A percentile compares a stretch with the other conserved stretches of the same genome.
Conservation (phyloP, 1,140 invertebrate genomes). For the Procambarus virginalis region DNA sequence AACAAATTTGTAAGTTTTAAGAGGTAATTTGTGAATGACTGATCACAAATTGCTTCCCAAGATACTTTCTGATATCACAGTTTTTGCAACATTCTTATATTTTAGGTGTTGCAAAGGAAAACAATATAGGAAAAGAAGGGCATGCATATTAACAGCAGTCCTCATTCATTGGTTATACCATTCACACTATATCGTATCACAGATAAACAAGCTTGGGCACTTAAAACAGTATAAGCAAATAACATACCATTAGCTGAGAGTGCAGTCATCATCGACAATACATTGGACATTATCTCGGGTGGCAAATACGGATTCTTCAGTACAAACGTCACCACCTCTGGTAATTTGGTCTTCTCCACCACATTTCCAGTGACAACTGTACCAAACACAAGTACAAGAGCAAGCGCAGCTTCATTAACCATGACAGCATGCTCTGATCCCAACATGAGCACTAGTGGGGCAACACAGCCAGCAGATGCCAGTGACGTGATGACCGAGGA, state of each 20-base stretch:
- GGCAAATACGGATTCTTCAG: constrained; percentile 46
- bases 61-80: too few relatives aligned
- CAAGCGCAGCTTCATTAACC: constrained; percentile 85
- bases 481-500: constrained; percentile 31
- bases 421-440: constrained; percentile 87
- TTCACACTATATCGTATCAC: neutral
- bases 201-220: too few relatives aligned
- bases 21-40: too few relatives aligned
- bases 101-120: too few relatives aligned
- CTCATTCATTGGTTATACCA: neutral
- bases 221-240: neutral
- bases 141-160: neutral
- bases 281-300: constrained; percentile 43
- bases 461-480: constrained; percentile 75
- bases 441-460: constrained; percentile 86
- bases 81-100: too few relatives aligned
- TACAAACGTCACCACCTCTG: constrained; percentile 36
- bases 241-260: constrained; percentile 31
- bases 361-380: constrained; percentile 10
- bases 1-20: too few relatives aligned
- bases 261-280: constrained; percentile 40
- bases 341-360: constrained; percentile 29
- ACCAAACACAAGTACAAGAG: constrained; percentile 22
- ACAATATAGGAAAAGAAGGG: neutral
- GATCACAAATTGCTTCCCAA: too few relatives aligned